Evolutionary conservation across 2,113 vertebrate genomes (phyloP).

Genomic region (Callorhinus ursinus): DNA sequence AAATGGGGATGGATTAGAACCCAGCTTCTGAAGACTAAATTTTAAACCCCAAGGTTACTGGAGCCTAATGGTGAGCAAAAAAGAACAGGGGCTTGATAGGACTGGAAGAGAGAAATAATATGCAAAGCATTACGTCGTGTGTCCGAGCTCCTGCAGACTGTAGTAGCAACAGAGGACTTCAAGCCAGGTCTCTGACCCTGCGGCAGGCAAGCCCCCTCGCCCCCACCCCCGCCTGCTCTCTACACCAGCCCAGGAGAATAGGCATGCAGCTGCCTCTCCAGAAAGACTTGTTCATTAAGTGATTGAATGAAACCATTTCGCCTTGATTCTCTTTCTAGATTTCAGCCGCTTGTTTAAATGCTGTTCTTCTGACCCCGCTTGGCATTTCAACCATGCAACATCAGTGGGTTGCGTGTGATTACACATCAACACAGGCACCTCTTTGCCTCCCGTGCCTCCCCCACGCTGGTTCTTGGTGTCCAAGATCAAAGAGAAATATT

Average conservation of each 20-base stretch:
- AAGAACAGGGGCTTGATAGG: no score
- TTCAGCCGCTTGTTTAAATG: slow-evolving; percentile 32
- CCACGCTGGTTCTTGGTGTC: slow-evolving; percentile 36
- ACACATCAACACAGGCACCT: not conserved
- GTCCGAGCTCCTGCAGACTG: no score
- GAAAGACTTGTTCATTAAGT: not conserved
- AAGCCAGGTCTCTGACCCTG: not conserved
- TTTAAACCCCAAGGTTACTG: not conserved
- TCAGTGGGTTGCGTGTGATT: not conserved
- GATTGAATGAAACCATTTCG: not conserved
- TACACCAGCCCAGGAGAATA: no score
- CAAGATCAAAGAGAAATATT: slow-evolving; percentile 76
- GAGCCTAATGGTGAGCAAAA: not conserved
- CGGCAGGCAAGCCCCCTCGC: accelerated
- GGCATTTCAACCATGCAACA: not conserved
- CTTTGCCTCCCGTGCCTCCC: not conserved
- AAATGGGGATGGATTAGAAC: not conserved
- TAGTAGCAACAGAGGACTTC: not conserved
- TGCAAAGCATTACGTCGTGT: not conserved
- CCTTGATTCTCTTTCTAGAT: not conserved
- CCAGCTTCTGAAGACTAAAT: not conserved
- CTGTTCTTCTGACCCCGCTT: slow-evolving; percentile 26
- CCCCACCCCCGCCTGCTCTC: not conserved
- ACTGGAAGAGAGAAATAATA: not conserved
- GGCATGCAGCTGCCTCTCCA: not conserved